Evolutionary conservation across 2,797 vertebrate species (phyloP).

Genomic region (Apogon hyalosoma): DNA sequence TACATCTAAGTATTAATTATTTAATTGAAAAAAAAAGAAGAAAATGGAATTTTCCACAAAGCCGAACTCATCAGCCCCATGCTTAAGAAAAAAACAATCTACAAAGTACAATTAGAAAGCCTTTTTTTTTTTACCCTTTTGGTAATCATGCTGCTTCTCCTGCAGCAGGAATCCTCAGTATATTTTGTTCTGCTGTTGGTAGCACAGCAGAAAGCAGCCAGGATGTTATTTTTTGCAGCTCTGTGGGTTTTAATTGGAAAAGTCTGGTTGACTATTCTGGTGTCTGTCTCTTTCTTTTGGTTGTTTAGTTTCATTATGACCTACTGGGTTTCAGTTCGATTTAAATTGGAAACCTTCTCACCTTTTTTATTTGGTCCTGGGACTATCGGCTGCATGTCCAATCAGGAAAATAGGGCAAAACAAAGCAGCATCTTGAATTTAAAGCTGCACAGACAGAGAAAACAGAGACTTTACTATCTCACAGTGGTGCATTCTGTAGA

Average conservation of each 20-base stretch:
- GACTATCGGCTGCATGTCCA: slow-evolving; percentile 5
- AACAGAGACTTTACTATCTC: not conserved
- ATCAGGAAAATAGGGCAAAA: not conserved
- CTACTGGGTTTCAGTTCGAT: not conserved
- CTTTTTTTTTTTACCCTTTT: not conserved
- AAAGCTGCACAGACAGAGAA: not conserved
- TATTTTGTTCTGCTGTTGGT: slow-evolving; percentile 21
- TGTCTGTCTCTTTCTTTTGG: not conserved
- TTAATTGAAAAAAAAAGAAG: no score
- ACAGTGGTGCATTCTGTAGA: no score
- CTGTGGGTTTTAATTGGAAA: slow-evolving; percentile 33
- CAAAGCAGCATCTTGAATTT: not conserved
- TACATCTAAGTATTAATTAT: no score
- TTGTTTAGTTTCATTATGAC: slow-evolving; percentile 23
- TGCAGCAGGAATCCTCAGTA: slow-evolving; percentile 1
- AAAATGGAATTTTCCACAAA: not conserved
- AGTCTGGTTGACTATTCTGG: not conserved
- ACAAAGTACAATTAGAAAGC: slow-evolving; percentile 1
- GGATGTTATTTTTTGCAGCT: slow-evolving; percentile 17
- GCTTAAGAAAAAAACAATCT: slow-evolving; percentile 25
- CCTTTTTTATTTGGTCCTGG: slow-evolving; percentile 1
- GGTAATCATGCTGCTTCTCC: not conserved
- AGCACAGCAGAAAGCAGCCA: slow-evolving; percentile 6
- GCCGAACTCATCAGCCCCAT: not conserved
- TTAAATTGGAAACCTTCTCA: not conserved